These are phyloP conservation scores for Dioctria linearis DNA, from an alignment of 2,888 invertebrate genomes.

Conservation along the genomic window DNA sequence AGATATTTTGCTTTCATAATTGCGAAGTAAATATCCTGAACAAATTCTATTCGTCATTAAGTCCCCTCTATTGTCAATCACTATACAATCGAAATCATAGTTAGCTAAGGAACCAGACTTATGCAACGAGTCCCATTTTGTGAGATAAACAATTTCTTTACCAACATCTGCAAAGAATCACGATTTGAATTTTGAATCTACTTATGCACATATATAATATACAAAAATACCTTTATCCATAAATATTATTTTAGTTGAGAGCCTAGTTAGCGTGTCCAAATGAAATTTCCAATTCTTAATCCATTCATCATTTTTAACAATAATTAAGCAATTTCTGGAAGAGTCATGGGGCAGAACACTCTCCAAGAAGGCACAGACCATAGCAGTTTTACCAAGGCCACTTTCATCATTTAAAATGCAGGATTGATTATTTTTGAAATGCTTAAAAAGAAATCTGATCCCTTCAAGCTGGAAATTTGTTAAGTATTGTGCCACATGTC, in stretches of 20 bases:
- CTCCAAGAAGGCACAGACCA: conserved; percentile 65
- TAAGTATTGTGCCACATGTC: conserved; percentile 65
- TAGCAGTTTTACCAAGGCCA: conserved; percentile 67
- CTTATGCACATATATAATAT: neutral
- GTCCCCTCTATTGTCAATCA: conserved; percentile 68
- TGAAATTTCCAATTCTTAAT: conserved; percentile 68
- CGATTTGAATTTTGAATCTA: neutral
- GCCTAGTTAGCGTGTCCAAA: conserved; percentile 64
- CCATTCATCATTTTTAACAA: conserved; percentile 66
- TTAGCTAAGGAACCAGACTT: conserved; percentile 66
- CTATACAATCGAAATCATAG: conserved; percentile 66
- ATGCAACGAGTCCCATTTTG: conserved; percentile 67
- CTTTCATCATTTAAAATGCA: conserved; percentile 69
- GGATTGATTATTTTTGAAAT: conserved; percentile 65
- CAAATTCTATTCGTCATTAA: conserved; percentile 68
- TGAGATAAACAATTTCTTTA: conserved; percentile 66
- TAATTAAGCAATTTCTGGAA: conserved; percentile 65
- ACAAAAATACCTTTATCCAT: conserved; percentile 62
- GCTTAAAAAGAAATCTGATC: conserved; percentile 65
- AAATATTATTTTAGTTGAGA: conserved; percentile 64
- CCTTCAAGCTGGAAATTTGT: conserved; percentile 67
- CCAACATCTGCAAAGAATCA: conserved; percentile 62
- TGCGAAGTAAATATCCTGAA: conserved; percentile 66
- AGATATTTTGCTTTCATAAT: conserved; percentile 67
- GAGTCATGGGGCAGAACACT: conserved; percentile 59